phyloP scores from a whole-genome alignment of 2,888 invertebrate genomes.

The Fragum sueziense region DNA sequence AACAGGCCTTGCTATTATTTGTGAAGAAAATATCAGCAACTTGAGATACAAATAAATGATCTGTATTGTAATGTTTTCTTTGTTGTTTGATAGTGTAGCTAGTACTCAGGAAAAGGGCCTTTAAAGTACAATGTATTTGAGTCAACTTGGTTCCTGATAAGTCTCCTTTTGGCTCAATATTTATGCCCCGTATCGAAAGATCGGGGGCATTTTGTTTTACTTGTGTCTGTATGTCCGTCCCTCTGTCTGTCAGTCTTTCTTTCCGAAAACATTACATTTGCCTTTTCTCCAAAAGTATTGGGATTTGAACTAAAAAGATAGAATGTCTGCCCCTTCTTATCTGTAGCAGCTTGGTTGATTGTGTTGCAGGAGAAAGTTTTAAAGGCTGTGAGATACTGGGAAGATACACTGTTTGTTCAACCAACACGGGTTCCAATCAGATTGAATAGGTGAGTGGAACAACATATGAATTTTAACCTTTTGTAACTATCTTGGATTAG shows the following conservation, averaged over 20 bases:
- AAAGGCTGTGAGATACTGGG: conserved; percentile 96
- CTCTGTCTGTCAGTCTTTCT: no score
- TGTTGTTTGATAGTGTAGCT: background rate
- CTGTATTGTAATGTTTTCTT: background rate
- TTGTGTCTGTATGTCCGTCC: no score
- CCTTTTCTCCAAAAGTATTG: no score
- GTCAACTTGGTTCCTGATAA: background rate
- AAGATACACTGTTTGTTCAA: conserved; percentile 93
- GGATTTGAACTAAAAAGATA: background rate
- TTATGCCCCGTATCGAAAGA: no score
- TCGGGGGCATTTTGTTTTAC: no score
- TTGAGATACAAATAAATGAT: no score
- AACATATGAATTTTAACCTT: no score
- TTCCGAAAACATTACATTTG: no score
- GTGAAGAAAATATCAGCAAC: no score
- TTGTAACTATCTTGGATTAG: no score
- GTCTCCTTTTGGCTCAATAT: background rate
- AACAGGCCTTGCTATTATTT: no score
- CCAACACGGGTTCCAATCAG: conserved; percentile 93
- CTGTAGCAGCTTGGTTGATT: no score
- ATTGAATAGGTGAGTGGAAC: conserved; percentile 90
- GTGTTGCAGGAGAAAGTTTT: conserved; percentile 86
- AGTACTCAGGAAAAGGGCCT: background rate
- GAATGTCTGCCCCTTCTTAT: background rate
- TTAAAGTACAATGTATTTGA: background rate